Conservation (phyloP, 2,888 invertebrate species). For the Criorhina ranunculi region DNA sequence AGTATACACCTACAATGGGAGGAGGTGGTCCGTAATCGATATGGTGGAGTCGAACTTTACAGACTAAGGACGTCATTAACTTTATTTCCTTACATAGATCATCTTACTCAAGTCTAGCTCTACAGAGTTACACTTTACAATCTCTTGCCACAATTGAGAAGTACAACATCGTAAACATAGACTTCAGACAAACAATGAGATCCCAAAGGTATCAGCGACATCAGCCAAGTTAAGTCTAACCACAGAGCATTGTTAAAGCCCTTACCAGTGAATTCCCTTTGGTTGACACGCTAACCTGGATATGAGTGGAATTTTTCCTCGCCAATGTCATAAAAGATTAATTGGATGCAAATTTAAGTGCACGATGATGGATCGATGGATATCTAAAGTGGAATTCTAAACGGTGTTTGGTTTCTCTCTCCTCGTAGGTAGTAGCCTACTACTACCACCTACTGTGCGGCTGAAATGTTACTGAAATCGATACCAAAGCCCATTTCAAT, state of each 20-base stretch:
- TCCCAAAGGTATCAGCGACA: constrained; percentile 12
- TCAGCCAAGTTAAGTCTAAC: neutral
- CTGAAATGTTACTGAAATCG: constrained; percentile 14
- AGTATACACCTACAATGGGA: neutral
- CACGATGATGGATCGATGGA: constrained; percentile 55
- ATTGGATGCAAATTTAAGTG: constrained; percentile 59
- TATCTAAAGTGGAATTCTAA: constrained; percentile 61
- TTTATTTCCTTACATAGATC: neutral
- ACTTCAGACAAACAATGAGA: neutral
- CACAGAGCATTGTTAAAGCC: constrained; percentile 14
- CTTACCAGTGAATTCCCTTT: constrained; percentile 36
- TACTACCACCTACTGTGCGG: constrained; percentile 25
- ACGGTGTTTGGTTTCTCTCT: constrained; percentile 14
- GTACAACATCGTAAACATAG: too few relatives aligned
- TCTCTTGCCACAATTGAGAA: too few relatives aligned
- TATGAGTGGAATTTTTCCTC: constrained; percentile 1
- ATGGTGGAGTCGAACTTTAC: neutral
- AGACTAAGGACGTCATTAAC: neutral
- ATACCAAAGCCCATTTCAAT: constrained; percentile 1
- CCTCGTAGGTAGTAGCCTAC: neutral
- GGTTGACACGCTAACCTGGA: constrained; percentile 60
- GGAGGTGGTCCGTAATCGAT: neutral
- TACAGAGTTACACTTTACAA: too few relatives aligned
- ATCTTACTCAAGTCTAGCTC: too few relatives aligned
- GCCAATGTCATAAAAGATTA: constrained; percentile 48